Conservation (phyloP, 2,888 invertebrate genomes). For the Nasonia oneida region DNA sequence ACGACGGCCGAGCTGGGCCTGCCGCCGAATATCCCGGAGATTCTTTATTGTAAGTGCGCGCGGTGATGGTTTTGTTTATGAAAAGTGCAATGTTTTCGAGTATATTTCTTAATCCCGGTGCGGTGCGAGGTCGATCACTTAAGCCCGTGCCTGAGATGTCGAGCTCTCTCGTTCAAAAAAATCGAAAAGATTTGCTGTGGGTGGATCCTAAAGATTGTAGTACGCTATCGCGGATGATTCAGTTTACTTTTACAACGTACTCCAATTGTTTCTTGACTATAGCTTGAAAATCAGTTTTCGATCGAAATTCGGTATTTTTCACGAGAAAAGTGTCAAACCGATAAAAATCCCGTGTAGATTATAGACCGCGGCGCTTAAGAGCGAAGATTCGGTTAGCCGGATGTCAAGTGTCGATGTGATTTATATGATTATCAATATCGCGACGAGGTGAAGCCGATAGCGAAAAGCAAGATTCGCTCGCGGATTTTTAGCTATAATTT, state of each 20-base stretch:
- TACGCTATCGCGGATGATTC: no score
- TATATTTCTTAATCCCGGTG: not conserved
- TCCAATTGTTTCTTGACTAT: not conserved
- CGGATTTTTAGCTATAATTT: not conserved
- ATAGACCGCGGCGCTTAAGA: not conserved
- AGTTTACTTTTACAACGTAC: not conserved
- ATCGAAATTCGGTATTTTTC: not conserved
- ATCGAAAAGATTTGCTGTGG: no score
- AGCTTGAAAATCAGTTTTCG: not conserved
- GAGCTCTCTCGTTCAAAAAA: no score
- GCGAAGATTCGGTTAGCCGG: not conserved
- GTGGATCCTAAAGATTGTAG: no score
- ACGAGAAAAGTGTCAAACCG: not conserved
- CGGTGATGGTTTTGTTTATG: not conserved
- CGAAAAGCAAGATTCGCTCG: not conserved
- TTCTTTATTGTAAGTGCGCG: constrained; percentile 74
- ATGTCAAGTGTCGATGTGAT: not conserved
- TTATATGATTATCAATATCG: constrained; percentile 27
- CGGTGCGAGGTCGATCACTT: no score
- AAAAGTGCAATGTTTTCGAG: not conserved
- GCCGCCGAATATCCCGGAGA: constrained; percentile 74
- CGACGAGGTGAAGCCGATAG: not conserved
- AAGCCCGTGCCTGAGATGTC: no score
- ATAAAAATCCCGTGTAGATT: not conserved
- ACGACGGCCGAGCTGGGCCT: constrained; percentile 73